Evolutionary conservation across 2,888 invertebrate species (phyloP).

Genomic region (Pandemis corylana): DNA sequence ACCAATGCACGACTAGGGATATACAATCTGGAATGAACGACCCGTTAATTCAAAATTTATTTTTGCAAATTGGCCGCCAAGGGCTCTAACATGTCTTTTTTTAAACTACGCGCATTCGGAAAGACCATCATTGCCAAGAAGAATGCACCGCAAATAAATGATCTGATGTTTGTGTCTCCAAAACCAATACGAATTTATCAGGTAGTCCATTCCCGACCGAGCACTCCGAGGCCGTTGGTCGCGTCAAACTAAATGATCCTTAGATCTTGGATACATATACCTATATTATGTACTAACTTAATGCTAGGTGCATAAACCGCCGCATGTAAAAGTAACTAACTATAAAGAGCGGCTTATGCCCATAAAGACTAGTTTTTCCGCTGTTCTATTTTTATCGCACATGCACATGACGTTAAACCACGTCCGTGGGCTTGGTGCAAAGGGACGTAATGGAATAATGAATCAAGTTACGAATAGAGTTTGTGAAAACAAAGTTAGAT

Average conservation of each 20-base stretch:
- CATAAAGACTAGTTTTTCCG: constrained; percentile 26
- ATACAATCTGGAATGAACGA: too few species aligned
- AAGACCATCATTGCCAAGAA: too few species aligned
- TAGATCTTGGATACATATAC: background rate
- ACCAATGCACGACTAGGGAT: too few species aligned
- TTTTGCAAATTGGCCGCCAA: too few species aligned
- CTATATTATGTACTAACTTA: background rate
- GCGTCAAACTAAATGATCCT: background rate
- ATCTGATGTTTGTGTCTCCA: too few species aligned
- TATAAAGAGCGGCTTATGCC: background rate
- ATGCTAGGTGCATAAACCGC: background rate
- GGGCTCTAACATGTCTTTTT: too few species aligned
- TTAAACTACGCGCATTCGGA: too few species aligned
- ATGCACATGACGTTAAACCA: constrained; percentile 1
- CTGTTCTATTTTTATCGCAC: constrained; percentile 27
- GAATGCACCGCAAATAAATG: too few species aligned
- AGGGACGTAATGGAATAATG: constrained; percentile 28
- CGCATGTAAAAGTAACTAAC: background rate
- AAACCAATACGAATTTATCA: too few species aligned
- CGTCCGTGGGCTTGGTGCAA: constrained; percentile 5
- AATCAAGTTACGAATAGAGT: constrained; percentile 28
- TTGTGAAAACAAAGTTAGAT: constrained; percentile 36
- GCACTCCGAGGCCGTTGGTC: too few species aligned
- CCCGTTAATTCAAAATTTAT: too few species aligned
- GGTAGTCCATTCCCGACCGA: too few species aligned